Conservation (phyloP, 2,113 vertebrate genomes). For the Diphyllodes magnificus region DNA sequence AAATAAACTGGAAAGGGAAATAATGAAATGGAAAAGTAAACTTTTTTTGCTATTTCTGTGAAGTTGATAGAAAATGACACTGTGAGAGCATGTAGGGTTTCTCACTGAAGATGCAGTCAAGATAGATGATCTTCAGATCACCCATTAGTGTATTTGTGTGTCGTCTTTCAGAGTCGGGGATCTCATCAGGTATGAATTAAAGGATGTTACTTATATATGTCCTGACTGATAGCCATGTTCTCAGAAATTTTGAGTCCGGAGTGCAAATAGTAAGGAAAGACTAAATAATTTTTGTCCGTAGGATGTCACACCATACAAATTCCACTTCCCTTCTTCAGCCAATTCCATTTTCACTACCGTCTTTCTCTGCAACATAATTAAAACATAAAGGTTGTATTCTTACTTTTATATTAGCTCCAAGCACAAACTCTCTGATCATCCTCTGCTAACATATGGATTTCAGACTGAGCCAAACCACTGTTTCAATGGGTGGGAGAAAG, state of each 20-base stretch:
- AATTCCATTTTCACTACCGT: not conserved
- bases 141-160: not conserved
- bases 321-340: not conserved
- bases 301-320: not conserved
- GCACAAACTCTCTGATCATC: not conserved
- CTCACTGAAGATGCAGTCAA: not conserved
- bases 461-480: not conserved
- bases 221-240: not conserved
- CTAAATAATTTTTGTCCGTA: not conserved
- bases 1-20: not conserved
- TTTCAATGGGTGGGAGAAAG: not conserved
- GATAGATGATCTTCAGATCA: not conserved
- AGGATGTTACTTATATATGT: not conserved
- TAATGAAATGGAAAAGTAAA: not conserved
- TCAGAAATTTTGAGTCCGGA: not conserved
- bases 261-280: not conserved
- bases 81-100: not conserved
- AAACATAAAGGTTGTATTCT: not conserved
- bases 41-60: not conserved
- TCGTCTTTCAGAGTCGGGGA: not conserved
- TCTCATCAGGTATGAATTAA: not conserved
- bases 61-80: not conserved
- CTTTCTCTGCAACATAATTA: not conserved
- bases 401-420: not conserved
- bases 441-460: rapidly evolving